Percentiles rank a stretch among this genome's conserved stretches.
Conservation (phyloP, 2,888 invertebrate genomes). For the Platypus cylindrus region DNA sequence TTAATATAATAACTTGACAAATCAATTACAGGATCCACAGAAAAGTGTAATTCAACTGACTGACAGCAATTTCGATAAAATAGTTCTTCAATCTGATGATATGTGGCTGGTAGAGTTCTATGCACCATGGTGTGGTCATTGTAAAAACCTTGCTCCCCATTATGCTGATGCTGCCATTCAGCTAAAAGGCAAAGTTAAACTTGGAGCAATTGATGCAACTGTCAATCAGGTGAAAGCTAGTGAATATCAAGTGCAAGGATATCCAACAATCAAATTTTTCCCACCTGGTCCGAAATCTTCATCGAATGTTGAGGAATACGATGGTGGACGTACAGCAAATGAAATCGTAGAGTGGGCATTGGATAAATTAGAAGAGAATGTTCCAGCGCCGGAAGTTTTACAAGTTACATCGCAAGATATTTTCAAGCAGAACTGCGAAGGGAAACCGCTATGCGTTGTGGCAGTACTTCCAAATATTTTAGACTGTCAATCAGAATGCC, state of each 20-base stretch:
- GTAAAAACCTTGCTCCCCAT: conserved; percentile 91
- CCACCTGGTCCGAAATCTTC: conserved; percentile 57
- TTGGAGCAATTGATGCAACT: conserved; percentile 95
- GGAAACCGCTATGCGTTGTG: conserved; percentile 82
- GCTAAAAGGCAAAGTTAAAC: conserved; percentile 90
- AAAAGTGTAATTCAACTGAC: conserved; percentile 81
- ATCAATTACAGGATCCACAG: conserved; percentile 6
- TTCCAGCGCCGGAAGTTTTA: conserved; percentile 78
- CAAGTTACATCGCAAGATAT: conserved; percentile 43
- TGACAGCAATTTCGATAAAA: conserved; percentile 87
- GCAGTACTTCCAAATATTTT: conserved; percentile 89
- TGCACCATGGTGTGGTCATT: conserved; percentile 95
- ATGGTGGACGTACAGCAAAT: conserved; percentile 78
- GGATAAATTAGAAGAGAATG: conserved; percentile 73
- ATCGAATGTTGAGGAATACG: conserved; percentile 68
- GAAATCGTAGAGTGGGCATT: conserved; percentile 87
- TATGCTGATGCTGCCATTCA: conserved; percentile 92
- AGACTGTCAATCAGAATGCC: conserved; percentile 87
- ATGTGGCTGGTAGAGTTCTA: conserved; percentile 97
- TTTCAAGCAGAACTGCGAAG: conserved; percentile 66
- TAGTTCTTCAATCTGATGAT: conserved; percentile 85
- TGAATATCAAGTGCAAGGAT: conserved; percentile 81
- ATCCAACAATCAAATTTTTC: conserved; percentile 94
- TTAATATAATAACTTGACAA: conserved; percentile 2
- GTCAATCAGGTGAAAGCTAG: conserved; percentile 70